Evolutionary conservation across 1,140 invertebrate species (phyloP).

Genomic region (Homalodisca vitripennis): DNA sequence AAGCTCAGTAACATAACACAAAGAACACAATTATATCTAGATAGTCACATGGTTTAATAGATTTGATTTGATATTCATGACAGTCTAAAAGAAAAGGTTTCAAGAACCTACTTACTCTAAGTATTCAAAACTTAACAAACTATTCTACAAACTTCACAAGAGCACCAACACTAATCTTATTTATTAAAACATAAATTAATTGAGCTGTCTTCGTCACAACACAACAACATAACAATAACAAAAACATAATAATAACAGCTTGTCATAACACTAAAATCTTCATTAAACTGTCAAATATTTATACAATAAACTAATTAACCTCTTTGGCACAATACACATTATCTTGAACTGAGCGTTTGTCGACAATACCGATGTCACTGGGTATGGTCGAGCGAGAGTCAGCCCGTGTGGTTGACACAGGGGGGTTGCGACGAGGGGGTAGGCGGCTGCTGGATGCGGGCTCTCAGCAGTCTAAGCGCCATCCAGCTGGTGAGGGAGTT

Average conservation of each 20-base stretch:
- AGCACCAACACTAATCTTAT: conserved; percentile 12
- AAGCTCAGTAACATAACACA: no score
- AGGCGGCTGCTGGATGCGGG: conserved; percentile 48
- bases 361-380: not conserved
- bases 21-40: no score
- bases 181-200: conserved; percentile 26
- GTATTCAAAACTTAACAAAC: conserved; percentile 19
- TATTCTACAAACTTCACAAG: conserved; percentile 14
- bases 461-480: conserved; percentile 63
- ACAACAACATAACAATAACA: conserved; percentile 29
- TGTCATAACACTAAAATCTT: conserved; percentile 13
- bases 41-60: no score
- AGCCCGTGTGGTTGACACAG: conserved; percentile 21
- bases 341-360: conserved; percentile 32
- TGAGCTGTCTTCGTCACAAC: conserved; percentile 30
- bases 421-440: conserved; percentile 38
- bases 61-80: conserved; percentile 15
- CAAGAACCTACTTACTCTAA: conserved; percentile 6
- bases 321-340: conserved; percentile 36
- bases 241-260: conserved; percentile 29
- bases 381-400: not conserved
- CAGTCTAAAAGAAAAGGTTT: conserved; percentile 18
- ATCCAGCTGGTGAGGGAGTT: conserved; percentile 70
- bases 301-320: conserved; percentile 33
- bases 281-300: conserved; percentile 18